Evolutionary conservation across 2,888 invertebrate genomes (phyloP).

Genomic region (Zhengitettix transpicula): DNA sequence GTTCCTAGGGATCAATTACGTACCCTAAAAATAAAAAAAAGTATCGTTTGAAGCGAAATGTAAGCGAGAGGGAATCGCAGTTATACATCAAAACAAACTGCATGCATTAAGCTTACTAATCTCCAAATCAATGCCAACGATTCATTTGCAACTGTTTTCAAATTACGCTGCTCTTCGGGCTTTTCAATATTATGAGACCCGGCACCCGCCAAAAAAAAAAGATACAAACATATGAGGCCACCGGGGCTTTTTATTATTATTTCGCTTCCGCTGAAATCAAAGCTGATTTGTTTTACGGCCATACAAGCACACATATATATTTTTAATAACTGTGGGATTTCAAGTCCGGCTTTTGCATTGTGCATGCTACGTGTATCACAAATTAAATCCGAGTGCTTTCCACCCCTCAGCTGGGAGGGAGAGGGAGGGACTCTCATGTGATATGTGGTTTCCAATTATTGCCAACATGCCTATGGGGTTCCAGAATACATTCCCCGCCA

Average conservation of each 20-base stretch:
- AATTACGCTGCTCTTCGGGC: constrained; percentile 2
- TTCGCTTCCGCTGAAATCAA: constrained; percentile 3
- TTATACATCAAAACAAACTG: background rate
- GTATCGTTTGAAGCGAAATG: background rate
- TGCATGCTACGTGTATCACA: constrained; percentile 7
- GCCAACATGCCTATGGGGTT: too few relatives aligned
- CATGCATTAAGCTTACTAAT: background rate
- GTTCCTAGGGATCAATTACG: background rate
- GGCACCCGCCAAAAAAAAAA: background rate
- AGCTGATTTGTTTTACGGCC: constrained; percentile 4
- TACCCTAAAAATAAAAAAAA: background rate
- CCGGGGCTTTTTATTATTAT: background rate
- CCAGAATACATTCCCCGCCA: too few relatives aligned
- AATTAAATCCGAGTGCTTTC: constrained; percentile 6
- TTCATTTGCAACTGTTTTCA: constrained; percentile 6
- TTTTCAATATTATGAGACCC: constrained; percentile 1
- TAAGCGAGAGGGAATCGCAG: background rate
- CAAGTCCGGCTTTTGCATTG: background rate
- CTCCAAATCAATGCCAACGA: constrained; percentile 1
- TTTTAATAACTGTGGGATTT: constrained; percentile 1
- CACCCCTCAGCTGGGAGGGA: background rate
- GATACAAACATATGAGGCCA: background rate
- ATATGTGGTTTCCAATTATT: constrained; percentile 11
- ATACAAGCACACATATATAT: background rate
- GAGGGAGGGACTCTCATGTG: background rate